Evolutionary conservation across 2,113 vertebrate genomes (phyloP), one percentile per base, ranked within the genome.

Genomic region (Lasiurus cinereus): DNA sequence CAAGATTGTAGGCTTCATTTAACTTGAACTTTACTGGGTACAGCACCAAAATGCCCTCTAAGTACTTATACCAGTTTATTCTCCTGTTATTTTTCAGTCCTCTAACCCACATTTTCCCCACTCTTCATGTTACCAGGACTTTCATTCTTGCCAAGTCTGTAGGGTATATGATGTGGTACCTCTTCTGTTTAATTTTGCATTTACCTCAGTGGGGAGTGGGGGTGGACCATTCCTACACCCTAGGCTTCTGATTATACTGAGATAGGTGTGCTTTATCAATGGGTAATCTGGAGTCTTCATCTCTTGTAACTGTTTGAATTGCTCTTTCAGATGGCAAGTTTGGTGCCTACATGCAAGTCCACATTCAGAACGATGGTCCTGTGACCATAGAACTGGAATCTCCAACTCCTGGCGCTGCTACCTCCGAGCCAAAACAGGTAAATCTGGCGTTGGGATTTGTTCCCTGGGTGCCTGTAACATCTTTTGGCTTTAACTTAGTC

Each of bases 341-440:
- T 97, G 99, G 99, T 39, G 99, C 99, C 90, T 98, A 97, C 95
- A 99, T 99, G 99, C 99, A 99, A 96, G 99, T 99, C 16, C 98
- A 99, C 94, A 99, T 99, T 96, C 99, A 99, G 97, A 99, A 99
- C 0, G 99, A 99, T 22, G 99, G 99, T 4, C 99, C 99, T 4
- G 99, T 99, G 48, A 99, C 99, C 92, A 98, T 99, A 95, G 99
- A 99, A 87, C 95, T 99, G 97, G 98, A 98, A 27, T 99, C 99
- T 0, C 99, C 99, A 0, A 97, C 97, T 83, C 97, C 98, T 16
- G 70, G 96, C 0, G 14, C 98, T 27, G 98, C 98, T 8, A 96
- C 98, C 70, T 97, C 98, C 16, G 99, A 99, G 78, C 98, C 98
- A 59, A 99, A 98, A 98, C 99, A 99, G 99, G 99, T 99, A 98